phyloP scores from a whole-genome alignment of 2,888 invertebrate genomes.

The Cryptocephalus moraei region DNA sequence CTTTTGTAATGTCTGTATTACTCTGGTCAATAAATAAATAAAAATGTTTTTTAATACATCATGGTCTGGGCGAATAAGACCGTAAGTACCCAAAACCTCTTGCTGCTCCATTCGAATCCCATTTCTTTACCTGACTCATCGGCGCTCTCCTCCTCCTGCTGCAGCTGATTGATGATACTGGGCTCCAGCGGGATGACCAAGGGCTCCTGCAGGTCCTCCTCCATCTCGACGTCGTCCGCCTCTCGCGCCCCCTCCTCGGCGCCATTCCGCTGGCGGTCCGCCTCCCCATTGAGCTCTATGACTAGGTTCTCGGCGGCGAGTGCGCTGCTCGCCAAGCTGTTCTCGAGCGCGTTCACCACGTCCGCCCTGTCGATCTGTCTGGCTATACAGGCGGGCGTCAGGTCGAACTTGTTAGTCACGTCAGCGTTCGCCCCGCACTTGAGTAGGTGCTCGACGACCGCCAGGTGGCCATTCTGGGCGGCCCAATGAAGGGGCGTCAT shows the following conservation, averaged over 20 bases:
- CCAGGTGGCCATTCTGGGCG: conserved; percentile 66
- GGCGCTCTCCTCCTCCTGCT: no score
- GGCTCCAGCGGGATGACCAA: conserved; percentile 12
- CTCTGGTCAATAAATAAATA: no score
- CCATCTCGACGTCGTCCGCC: conserved; percentile 11
- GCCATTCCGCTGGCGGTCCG: no score
- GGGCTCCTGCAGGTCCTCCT: conserved; percentile 8
- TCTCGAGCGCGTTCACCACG: conserved; percentile 39
- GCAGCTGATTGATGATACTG: no score
- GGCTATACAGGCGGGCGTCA: conserved; percentile 59
- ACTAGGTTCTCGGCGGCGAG: conserved; percentile 24
- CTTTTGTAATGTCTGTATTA: no score
- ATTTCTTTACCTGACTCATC: no score
- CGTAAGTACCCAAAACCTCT: no score
- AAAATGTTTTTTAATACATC: no score
- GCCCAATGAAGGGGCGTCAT: conserved; percentile 97
- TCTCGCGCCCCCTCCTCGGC: no score
- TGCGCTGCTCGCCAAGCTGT: conserved; percentile 21
- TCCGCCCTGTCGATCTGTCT: conserved; percentile 53
- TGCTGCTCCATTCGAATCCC: no score
- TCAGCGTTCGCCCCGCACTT: conserved; percentile 63
- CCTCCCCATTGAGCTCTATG: no score
- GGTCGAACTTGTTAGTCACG: conserved; percentile 61
- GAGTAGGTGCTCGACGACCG: conserved; percentile 59
- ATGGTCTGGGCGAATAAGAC: no score